These are phyloP conservation scores for Eumeta japonica DNA, from an alignment of 1,140 invertebrate genomes.

Conservation along the genomic window DNA sequence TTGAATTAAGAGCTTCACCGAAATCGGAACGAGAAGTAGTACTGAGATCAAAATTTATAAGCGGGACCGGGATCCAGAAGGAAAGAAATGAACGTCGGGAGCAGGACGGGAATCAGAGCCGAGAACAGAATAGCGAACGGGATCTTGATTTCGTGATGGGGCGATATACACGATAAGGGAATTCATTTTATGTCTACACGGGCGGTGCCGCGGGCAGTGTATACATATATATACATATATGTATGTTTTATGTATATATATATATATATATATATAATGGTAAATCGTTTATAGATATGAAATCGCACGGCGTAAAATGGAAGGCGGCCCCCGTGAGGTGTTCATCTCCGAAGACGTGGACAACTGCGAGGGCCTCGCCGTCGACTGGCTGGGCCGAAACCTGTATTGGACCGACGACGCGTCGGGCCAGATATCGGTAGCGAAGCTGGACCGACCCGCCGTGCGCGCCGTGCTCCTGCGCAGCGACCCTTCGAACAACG, in stretches of 20 bases:
- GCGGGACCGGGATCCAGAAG: no score
- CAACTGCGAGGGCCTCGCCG: slow-evolving; percentile 69
- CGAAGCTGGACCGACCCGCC: slow-evolving; percentile 57
- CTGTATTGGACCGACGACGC: slow-evolving; percentile 81
- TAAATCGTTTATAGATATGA: slow-evolving; percentile 36
- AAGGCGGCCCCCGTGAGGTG: slow-evolving; percentile 65
- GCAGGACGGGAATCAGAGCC: no score
- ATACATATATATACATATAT: not conserved
- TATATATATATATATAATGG: not conserved
- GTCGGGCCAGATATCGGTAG: slow-evolving; percentile 62
- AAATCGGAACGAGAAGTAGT: no score
- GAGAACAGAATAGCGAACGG: no score
- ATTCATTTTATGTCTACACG: no score
- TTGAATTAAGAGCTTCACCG: no score
- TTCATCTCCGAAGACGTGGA: slow-evolving; percentile 66
- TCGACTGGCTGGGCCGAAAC: slow-evolving; percentile 78
- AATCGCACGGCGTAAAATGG: slow-evolving; percentile 77
- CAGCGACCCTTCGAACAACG: slow-evolving; percentile 48
- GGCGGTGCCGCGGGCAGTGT: not conserved
- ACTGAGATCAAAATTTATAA: no score
- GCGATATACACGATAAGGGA: no score
- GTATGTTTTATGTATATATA: not conserved
- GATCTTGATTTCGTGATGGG: no score
- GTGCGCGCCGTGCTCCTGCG: slow-evolving; percentile 58
- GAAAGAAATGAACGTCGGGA: no score